These are phyloP conservation scores for Sinohyriopsis cumingii DNA, from an alignment of 2,888 invertebrate species.

Conservation along the genomic window DNA sequence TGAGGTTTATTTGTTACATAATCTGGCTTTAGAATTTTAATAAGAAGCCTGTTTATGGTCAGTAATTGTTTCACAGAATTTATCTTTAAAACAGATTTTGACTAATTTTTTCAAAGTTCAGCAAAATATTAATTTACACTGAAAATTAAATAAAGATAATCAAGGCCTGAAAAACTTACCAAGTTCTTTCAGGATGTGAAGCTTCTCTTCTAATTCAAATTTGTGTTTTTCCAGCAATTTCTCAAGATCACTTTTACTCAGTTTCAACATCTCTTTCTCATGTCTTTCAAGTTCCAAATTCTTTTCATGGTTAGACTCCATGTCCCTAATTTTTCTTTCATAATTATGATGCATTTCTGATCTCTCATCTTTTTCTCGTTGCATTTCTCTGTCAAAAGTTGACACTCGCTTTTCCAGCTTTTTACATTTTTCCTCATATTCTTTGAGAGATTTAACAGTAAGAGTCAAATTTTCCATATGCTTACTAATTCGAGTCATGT, in stretches of 20 bases:
- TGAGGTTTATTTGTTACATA: too few relatives aligned
- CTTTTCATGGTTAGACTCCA: slow-evolving; percentile 48
- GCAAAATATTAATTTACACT: too few relatives aligned
- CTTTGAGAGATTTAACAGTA: slow-evolving; percentile 60
- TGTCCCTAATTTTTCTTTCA: slow-evolving; percentile 59
- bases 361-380: slow-evolving; percentile 59
- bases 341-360: slow-evolving; percentile 50
- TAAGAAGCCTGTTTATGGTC: too few relatives aligned
- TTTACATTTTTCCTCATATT: slow-evolving; percentile 51
- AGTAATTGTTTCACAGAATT: too few relatives aligned
- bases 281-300: slow-evolving; percentile 39
- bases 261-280: slow-evolving; percentile 48
- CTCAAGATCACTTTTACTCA: slow-evolving; percentile 50
- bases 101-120: too few relatives aligned
- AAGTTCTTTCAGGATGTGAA: slow-evolving; percentile 46
- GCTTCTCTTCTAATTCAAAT: slow-evolving; percentile 49
- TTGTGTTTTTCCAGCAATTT: slow-evolving; percentile 47
- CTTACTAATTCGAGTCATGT: slow-evolving; percentile 64
- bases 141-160: too few relatives aligned
- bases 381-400: slow-evolving; percentile 56
- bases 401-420: slow-evolving; percentile 54
- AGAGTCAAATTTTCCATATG: slow-evolving; percentile 52
- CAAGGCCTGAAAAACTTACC: slow-evolving; percentile 33
- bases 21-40: too few relatives aligned
- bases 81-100: too few relatives aligned